phyloP scores from a whole-genome alignment of 2,888 invertebrate species.

The Scaptodrosophila latifasciaeformis region DNA sequence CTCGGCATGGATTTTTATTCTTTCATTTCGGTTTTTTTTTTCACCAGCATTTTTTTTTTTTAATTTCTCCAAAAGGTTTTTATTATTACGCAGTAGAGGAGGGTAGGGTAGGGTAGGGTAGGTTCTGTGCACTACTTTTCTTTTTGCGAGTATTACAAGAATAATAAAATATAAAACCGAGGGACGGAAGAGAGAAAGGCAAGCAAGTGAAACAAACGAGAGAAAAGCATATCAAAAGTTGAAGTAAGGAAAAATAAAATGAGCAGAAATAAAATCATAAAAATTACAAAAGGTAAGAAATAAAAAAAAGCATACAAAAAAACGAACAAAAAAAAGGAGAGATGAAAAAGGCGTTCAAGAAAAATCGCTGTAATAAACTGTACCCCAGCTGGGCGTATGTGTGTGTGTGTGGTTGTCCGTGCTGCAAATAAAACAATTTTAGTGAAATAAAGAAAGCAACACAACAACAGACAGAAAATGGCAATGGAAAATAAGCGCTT shows the following conservation, averaged over 20 bases:
- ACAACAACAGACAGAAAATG: slow-evolving; percentile 16
- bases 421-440: slow-evolving; percentile 67
- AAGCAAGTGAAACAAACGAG: slow-evolving; percentile 11
- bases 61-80: slow-evolving; percentile 66
- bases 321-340: slow-evolving; percentile 12
- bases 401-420: slow-evolving; percentile 11
- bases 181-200: slow-evolving; percentile 31
- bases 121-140: slow-evolving; percentile 10
- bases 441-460: slow-evolving; percentile 53
- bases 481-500: slow-evolving; percentile 44
- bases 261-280: slow-evolving; percentile 60
- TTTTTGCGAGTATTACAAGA: slow-evolving; percentile 38
- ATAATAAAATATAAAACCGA: slow-evolving; percentile 59
- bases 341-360: slow-evolving; percentile 57
- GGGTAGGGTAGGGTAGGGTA: neutral
- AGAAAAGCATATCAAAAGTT: slow-evolving; percentile 34
- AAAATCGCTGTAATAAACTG: slow-evolving; percentile 69
- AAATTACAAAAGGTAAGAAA: slow-evolving; percentile 62
- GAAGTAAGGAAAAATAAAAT: slow-evolving; percentile 17
- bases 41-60: no score
- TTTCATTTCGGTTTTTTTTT: no score
- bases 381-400: slow-evolving; percentile 35
- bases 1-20: no score
- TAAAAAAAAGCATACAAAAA: slow-evolving; percentile 37
- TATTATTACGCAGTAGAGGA: slow-evolving; percentile 40